phyloP scores from a whole-genome alignment of 2,113 vertebrate species.

The Prunella fulvescens region DNA sequence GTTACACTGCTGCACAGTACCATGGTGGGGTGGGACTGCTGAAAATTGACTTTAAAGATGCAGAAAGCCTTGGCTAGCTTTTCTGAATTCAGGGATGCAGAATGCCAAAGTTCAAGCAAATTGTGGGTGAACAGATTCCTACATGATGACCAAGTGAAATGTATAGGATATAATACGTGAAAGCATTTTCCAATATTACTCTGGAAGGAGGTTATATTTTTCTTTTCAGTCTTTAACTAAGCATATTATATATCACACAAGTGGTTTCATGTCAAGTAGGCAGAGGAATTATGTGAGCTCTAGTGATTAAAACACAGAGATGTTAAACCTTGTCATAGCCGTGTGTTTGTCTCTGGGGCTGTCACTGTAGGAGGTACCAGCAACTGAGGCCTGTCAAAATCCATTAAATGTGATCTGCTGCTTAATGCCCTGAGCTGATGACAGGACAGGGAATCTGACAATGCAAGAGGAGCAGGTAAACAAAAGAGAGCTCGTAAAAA shows the following conservation, averaged over 20 bases:
- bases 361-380: constrained; percentile 50
- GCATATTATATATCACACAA: constrained; percentile 7
- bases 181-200: not conserved
- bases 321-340: constrained; percentile 52
- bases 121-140: not conserved
- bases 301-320: constrained; percentile 51
- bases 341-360: constrained; percentile 46
- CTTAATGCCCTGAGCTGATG: not conserved
- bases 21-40: not conserved
- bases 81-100: not conserved
- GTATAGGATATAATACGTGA: not conserved
- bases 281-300: constrained; percentile 26
- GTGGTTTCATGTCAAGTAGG: constrained; percentile 19
- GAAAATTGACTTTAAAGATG: not conserved
- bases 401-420: constrained; percentile 35
- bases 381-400: constrained; percentile 43
- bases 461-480: not conserved
- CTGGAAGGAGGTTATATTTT: not conserved
- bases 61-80: not conserved
- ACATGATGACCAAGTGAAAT: not conserved
- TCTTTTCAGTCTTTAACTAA: constrained; percentile 7
- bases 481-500: not conserved
- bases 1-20: not conserved
- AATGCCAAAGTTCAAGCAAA: not conserved
- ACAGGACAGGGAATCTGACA: not conserved